Percentiles rank a stretch among this genome's conserved stretches.
These are phyloP conservation scores for Syrphus vitripennis DNA, from an alignment of 2,888 invertebrate genomes.

Conservation along the genomic window DNA sequence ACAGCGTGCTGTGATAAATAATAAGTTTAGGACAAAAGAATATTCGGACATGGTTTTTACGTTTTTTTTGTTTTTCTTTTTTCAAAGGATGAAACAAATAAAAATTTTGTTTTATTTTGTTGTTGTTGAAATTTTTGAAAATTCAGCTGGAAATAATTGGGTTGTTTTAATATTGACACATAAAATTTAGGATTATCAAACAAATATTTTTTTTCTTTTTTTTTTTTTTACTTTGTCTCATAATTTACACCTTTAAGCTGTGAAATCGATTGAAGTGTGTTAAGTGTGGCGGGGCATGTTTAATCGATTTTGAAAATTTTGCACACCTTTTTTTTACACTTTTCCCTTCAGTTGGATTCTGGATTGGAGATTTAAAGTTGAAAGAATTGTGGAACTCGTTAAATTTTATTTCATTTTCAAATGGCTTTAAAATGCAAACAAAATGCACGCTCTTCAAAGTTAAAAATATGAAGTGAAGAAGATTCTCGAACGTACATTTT, in stretches of 20 bases:
- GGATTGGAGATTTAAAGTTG: background rate
- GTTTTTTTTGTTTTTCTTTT: no score
- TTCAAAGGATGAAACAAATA: slow-evolving; percentile 28
- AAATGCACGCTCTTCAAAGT: no score
- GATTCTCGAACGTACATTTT: no score
- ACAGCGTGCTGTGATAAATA: slow-evolving; percentile 56
- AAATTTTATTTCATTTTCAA: no score
- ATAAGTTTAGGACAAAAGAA: slow-evolving; percentile 18
- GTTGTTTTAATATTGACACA: background rate
- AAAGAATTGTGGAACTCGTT: background rate
- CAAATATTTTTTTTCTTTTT: background rate
- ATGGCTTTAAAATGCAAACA: no score
- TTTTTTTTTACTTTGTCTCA: background rate
- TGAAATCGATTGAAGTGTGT: background rate
- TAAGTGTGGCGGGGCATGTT: background rate
- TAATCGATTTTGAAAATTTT: background rate
- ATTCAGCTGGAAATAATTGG: slow-evolving; percentile 1
- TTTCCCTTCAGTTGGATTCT: no score
- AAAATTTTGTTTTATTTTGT: slow-evolving; percentile 6
- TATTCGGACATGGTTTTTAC: slow-evolving; percentile 34
- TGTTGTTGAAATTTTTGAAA: background rate
- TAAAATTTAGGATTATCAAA: background rate
- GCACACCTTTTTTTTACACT: background rate
- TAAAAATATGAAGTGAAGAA: no score
- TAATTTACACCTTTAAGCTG: background rate